A percentile compares a stretch with the other conserved stretches of the same genome.
These are phyloP conservation scores for Apodemia mormo DNA, from an alignment of 2,888 invertebrate species.

Conservation along the genomic window DNA sequence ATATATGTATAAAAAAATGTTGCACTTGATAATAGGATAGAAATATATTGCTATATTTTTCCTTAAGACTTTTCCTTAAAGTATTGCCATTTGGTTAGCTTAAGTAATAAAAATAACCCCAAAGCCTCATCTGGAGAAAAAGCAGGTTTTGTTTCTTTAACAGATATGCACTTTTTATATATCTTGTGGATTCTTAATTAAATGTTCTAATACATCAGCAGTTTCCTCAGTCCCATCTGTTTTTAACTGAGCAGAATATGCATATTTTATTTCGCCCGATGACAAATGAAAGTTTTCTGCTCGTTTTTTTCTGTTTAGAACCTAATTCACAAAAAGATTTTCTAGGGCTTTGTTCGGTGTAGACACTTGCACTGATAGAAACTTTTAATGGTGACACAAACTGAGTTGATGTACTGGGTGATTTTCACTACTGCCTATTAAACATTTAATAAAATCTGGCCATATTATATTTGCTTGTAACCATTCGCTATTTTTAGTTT, in stretches of 20 bases:
- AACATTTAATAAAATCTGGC: neutral
- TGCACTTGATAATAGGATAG: no score
- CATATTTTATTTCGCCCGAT: slow-evolving; percentile 2
- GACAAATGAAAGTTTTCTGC: slow-evolving; percentile 1
- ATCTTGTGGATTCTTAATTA: slow-evolving; percentile 18
- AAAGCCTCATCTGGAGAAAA: neutral
- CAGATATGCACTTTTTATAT: slow-evolving; percentile 2
- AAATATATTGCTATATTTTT: slow-evolving; percentile 10
- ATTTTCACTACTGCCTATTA: neutral
- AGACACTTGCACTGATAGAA: neutral
- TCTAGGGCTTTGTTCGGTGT: neutral
- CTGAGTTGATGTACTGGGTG: neutral
- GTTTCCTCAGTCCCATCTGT: slow-evolving; percentile 4
- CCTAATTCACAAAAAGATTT: neutral
- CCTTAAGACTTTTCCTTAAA: slow-evolving; percentile 2
- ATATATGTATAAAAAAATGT: no score
- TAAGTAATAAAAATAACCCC: neutral
- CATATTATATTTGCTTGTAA: neutral
- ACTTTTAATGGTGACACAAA: neutral
- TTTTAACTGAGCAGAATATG: slow-evolving; percentile 13
- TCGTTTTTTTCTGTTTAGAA: slow-evolving; percentile 18
- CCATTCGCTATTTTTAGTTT: neutral
- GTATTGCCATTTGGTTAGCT: neutral
- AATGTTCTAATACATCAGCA: slow-evolving; percentile 15
- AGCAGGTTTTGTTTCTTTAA: slow-evolving; percentile 10